phyloP scores from a whole-genome alignment of 1,140 invertebrate species.

The Proales similis region DNA sequence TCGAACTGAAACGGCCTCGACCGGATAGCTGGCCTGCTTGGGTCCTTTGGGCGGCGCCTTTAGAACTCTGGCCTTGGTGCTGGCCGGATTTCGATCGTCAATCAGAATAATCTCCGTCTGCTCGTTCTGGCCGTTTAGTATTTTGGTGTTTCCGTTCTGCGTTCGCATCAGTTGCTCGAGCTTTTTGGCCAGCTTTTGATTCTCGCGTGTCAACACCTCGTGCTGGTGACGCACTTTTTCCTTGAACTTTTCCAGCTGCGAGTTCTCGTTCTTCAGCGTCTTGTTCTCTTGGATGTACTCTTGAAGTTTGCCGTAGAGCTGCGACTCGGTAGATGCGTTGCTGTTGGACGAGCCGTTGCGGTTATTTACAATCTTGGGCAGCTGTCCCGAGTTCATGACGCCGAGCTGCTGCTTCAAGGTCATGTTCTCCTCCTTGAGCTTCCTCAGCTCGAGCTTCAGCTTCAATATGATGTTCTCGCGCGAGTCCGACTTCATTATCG shows the following conservation, averaged over 20 bases:
- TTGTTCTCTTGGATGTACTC: constrained; percentile 72
- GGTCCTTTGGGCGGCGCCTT: constrained; percentile 10
- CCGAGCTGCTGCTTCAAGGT: constrained; percentile 48
- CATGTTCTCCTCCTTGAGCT: constrained; percentile 50
- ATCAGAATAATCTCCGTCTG: not conserved
- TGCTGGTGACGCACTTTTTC: constrained; percentile 30
- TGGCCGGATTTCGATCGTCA: not conserved
- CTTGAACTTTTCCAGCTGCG: constrained; percentile 23
- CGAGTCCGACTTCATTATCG: constrained; percentile 69
- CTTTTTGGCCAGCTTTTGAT: constrained; percentile 32
- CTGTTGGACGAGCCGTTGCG: constrained; percentile 29
- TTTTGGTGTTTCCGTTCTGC: constrained; percentile 1
- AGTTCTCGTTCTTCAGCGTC: constrained; percentile 56
- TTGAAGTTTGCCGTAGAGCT: constrained; percentile 53
- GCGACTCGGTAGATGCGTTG: constrained; percentile 38
- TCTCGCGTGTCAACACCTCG: constrained; percentile 34
- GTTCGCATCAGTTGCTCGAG: constrained; percentile 32
- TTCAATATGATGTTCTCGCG: constrained; percentile 80
- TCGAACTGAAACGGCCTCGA: not conserved
- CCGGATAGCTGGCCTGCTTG: not conserved
- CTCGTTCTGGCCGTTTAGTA: no score
- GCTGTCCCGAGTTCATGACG: constrained; percentile 20
- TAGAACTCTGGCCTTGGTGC: not conserved
- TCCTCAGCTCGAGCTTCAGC: constrained; percentile 68
- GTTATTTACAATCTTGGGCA: constrained; percentile 5